Evolutionary conservation across 2,888 invertebrate species (phyloP), one percentile per base, ranked within the genome.

Genomic region (Agapostemon virescens): DNA sequence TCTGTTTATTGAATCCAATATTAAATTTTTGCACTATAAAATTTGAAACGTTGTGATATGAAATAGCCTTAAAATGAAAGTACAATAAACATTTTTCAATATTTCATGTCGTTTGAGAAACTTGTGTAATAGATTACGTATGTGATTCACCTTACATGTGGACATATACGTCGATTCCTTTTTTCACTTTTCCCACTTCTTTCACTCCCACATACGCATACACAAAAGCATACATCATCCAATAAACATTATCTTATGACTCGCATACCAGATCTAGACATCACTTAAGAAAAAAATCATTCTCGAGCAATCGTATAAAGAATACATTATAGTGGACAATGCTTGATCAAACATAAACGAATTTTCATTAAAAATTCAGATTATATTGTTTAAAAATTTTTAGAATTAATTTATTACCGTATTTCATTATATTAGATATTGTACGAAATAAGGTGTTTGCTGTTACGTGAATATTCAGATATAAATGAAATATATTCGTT

Each of bases 211-310:
- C 63, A 63, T 36, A 36, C 63, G 63, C 36, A 63, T 63, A 63
- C 63, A 63, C 63, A 36, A 63, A 63, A 63, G 63, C 63, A 63
- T 63, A 20, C 63, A 63, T 63, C 63, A 63, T 63, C 63, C 36
- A 36, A 63, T 63, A 63, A 63, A 63, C n/a, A 63, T 63, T 63
- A 36, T 36, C 63, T 36, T 36, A 33, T 63, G 63, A 63, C 11
- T 36, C n/a, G 63, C 36, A 63, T n/a, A 63, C 36, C 36, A 63
- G 36, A 63, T n/a, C 63, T 63, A 33, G 36, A n/a, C 36, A 63
- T 63, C n/a, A 13, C n/a, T 36, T 36, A 36, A 33, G 7, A 1
- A 63, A 63, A 61, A 63, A 36, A n/a, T 36, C 11, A 36, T 63
- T 36, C 11, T n/a, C 33, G 13, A 36, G 13, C 33, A 36, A 63